These are phyloP conservation scores for Drosophila lowei DNA, from an alignment of 1,140 invertebrate species.

Conservation along the genomic window DNA sequence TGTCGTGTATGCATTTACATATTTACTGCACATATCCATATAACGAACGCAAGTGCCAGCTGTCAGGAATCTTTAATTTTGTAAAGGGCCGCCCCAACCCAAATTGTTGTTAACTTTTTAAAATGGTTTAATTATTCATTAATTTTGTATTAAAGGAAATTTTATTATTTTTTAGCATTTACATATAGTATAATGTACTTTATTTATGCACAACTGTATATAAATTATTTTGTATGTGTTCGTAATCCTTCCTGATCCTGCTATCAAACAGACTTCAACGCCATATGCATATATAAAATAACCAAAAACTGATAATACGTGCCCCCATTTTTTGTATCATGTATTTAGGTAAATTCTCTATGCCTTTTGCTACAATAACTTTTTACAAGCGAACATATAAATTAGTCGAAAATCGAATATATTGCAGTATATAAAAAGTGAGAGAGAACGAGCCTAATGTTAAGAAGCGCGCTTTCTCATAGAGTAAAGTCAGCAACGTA, in stretches of 20 bases:
- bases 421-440: conserved; percentile 48
- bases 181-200: conserved; percentile 16
- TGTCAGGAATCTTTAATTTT: conserved; percentile 53
- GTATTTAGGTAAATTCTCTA: conserved; percentile 4
- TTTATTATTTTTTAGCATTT: conserved; percentile 23
- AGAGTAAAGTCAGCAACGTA: conserved; percentile 51
- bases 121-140: conserved; percentile 65
- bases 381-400: conserved; percentile 45
- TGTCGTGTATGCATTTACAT: background rate
- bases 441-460: conserved; percentile 34
- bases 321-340: background rate
- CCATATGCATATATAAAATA: conserved; percentile 28
- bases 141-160: conserved; percentile 57
- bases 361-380: conserved; percentile 1
- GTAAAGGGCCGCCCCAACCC: conserved; percentile 32
- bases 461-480: conserved; percentile 56
- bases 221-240: conserved; percentile 63
- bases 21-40: conserved; percentile 16
- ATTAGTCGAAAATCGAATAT: conserved; percentile 53
- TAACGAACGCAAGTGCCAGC: conserved; percentile 57
- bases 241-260: conserved; percentile 23
- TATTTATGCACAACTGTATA: conserved; percentile 65
- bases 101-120: conserved; percentile 70
- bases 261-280: conserved; percentile 44
- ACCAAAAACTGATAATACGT: conserved; percentile 17